Percentiles rank a stretch among this genome's conserved stretches.
These are phyloP conservation scores for Argyrosomus japonicus DNA, from an alignment of 2,113 vertebrate species.

Conservation along the genomic window DNA sequence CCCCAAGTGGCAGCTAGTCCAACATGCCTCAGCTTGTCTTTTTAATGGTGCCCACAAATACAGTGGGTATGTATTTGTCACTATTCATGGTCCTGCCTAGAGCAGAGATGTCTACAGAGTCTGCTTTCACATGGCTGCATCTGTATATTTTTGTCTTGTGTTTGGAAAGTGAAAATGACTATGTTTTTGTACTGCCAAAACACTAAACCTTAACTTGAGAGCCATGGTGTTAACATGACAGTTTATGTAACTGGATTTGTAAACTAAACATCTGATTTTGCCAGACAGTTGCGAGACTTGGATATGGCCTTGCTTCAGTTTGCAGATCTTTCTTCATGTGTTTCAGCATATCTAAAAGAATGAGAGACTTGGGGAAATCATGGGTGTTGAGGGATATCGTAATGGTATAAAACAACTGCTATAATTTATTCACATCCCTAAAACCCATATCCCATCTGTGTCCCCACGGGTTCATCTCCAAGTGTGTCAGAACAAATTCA, in stretches of 20 bases:
- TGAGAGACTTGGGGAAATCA: slow-evolving; percentile 36
- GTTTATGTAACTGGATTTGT: slow-evolving; percentile 47
- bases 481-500: slow-evolving; percentile 74
- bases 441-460: slow-evolving; percentile 73
- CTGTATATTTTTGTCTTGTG: slow-evolving; percentile 12
- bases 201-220: slow-evolving; percentile 20
- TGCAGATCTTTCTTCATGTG: slow-evolving; percentile 32
- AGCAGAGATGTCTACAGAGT: background rate
- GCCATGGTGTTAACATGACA: slow-evolving; percentile 36
- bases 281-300: slow-evolving; percentile 21
- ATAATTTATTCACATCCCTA: slow-evolving; percentile 79
- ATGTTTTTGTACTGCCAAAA: slow-evolving; percentile 22
- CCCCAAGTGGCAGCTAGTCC: background rate
- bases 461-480: slow-evolving; percentile 68
- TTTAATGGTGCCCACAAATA: background rate
- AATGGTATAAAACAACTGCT: slow-evolving; percentile 70
- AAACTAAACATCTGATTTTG: slow-evolving; percentile 41
- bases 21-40: background rate
- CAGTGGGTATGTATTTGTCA: background rate
- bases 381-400: slow-evolving; percentile 49
- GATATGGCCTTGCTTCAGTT: slow-evolving; percentile 23
- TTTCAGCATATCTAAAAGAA: slow-evolving; percentile 39
- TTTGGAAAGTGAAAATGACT: slow-evolving; percentile 13
- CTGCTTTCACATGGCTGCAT: slow-evolving; percentile 19
- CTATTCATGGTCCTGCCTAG: background rate